Evolutionary conservation across 2,113 vertebrate species (phyloP).

Genomic region (Spheniscus mendiculus): DNA sequence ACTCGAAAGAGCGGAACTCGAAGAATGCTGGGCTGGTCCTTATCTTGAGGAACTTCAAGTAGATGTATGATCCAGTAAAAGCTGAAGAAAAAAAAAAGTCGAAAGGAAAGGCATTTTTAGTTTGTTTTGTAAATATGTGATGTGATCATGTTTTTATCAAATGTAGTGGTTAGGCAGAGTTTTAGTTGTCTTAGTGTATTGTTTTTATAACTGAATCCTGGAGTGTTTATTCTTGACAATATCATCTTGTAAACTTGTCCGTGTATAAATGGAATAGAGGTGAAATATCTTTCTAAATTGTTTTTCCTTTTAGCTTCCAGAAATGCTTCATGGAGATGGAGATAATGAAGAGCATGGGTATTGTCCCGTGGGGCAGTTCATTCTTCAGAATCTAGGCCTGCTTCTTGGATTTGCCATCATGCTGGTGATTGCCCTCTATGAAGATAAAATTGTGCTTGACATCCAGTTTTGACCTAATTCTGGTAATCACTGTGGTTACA

Average conservation of each 20-base stretch:
- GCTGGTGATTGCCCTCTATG: conserved; percentile 97
- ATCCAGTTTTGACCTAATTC: conserved; percentile 85
- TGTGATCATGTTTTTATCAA: not conserved
- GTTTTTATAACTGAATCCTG: not conserved
- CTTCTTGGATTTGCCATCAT: conserved; percentile 93
- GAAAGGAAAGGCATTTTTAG: not conserved
- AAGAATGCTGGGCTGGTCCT: not conserved
- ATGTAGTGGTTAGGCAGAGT: not conserved
- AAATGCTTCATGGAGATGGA: conserved; percentile 96
- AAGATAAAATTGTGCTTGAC: conserved; percentile 93
- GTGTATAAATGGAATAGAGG: not conserved
- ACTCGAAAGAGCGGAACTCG: not conserved
- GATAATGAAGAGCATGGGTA: conserved; percentile 93
- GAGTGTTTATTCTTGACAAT: not conserved
- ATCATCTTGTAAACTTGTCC: not conserved
- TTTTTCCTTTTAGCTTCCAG: conserved; percentile 84
- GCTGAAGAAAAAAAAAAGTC: not conserved
- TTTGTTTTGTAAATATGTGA: not conserved
- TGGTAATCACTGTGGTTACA: conserved; percentile 43
- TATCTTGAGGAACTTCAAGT: not conserved
- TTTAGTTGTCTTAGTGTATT: not conserved
- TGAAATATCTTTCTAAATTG: not conserved
- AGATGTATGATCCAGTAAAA: not conserved
- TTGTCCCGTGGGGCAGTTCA: conserved; percentile 90
- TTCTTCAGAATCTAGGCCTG: conserved; percentile 93